These are phyloP conservation scores for Papilio polytes DNA, from an alignment of 1,140 invertebrate genomes.

Conservation along the genomic window DNA sequence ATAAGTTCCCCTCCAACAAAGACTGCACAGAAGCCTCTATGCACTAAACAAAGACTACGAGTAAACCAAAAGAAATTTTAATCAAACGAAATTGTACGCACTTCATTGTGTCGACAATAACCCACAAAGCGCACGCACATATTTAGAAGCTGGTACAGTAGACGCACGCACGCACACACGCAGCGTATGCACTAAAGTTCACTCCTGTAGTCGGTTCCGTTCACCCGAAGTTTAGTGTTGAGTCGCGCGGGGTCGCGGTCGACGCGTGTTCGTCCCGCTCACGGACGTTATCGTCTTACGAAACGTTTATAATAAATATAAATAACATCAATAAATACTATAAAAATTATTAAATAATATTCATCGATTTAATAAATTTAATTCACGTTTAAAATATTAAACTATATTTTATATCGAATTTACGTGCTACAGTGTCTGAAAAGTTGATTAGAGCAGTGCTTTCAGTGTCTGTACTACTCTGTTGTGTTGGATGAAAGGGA, in stretches of 20 bases:
- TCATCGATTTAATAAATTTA: conserved; percentile 16
- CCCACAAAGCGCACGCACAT: conserved; percentile 68
- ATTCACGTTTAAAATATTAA: conserved; percentile 17
- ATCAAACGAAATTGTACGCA: conserved; percentile 71
- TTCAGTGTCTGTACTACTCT: conserved; percentile 74
- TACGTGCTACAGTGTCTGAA: conserved; percentile 62
- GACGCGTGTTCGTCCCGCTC: conserved; percentile 61
- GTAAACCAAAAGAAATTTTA: conserved; percentile 69
- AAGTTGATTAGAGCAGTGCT: conserved; percentile 75
- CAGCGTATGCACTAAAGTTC: conserved; percentile 58
- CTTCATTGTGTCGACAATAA: conserved; percentile 75
- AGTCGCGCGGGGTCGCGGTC: conserved; percentile 69
- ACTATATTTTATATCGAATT: conserved; percentile 42
- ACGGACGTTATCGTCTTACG: conserved; percentile 65
- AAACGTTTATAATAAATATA: conserved; percentile 56
- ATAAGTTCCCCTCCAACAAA: conserved; percentile 63
- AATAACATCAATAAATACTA: conserved; percentile 53
- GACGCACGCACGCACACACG: conserved; percentile 39
- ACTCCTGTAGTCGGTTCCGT: conserved; percentile 51
- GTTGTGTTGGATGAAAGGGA: conserved; percentile 67
- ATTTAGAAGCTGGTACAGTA: conserved; percentile 39
- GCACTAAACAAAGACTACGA: conserved; percentile 59
- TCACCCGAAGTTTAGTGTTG: conserved; percentile 69
- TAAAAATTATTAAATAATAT: conserved; percentile 34
- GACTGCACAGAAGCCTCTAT: conserved; percentile 55